Conservation (phyloP, 1,140 invertebrate genomes). For the Trichonephila clavata region DNA sequence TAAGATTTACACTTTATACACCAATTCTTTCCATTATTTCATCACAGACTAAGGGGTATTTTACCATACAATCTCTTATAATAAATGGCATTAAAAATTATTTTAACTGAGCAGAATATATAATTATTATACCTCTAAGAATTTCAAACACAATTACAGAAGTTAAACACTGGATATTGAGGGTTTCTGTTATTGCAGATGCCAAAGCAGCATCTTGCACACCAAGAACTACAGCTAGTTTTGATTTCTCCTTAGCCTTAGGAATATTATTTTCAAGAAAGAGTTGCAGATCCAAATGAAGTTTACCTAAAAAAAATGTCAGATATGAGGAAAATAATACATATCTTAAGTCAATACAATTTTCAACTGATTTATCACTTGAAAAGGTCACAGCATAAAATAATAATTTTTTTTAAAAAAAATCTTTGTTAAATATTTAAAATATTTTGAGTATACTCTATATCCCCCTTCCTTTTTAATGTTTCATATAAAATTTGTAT, state of each 20-base stretch:
- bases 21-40: no score
- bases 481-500: not conserved
- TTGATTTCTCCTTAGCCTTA: conserved; percentile 87
- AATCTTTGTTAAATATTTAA: no score
- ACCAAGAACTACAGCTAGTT: conserved; percentile 89
- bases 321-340: not conserved
- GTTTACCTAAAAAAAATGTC: not conserved
- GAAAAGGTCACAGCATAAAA: not conserved
- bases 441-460: no score
- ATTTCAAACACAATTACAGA: conserved; percentile 96
- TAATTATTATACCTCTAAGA: conserved; percentile 87
- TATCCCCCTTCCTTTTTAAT: no score
- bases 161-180: conserved; percentile 89
- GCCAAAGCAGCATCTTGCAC: conserved; percentile 94
- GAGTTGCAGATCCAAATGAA: conserved; percentile 93
- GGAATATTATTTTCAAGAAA: conserved; percentile 95
- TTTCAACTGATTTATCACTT: not conserved
- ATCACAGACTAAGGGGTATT: no score
- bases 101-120: conserved; percentile 83
- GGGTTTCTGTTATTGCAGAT: conserved; percentile 91
- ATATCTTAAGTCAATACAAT: not conserved
- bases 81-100: no score
- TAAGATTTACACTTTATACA: no score
- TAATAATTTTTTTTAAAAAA: not conserved
- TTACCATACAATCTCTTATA: no score